These are phyloP conservation scores for Anas platyrhynchos DNA, from an alignment of 2,113 vertebrate species.

Conservation along the genomic window DNA sequence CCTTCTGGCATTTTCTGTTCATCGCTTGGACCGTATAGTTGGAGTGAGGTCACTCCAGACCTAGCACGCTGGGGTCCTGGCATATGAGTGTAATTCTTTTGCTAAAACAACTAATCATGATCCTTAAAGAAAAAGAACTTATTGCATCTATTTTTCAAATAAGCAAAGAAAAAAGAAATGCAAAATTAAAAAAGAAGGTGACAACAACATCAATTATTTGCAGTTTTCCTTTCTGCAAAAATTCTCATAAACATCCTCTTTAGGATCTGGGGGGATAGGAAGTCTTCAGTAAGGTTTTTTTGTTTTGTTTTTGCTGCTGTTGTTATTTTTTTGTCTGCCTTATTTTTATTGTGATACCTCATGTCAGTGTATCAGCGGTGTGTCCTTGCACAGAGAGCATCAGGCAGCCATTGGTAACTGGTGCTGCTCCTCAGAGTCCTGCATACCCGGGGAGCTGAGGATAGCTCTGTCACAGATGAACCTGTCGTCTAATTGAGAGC, in stretches of 20 bases:
- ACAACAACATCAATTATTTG: not conserved
- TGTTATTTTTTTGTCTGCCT: not conserved
- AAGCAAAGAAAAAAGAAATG: not conserved
- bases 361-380: accelerated
- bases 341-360: not conserved
- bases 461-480: not conserved
- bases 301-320: not conserved
- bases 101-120: not conserved
- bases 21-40: not conserved
- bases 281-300: not conserved
- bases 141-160: not conserved
- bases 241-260: not conserved
- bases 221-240: not conserved
- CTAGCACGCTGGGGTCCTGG: not conserved
- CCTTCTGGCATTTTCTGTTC: not conserved
- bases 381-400: not conserved
- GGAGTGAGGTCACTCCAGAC: not conserved
- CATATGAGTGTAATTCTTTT: not conserved
- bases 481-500: not conserved
- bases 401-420: not conserved
- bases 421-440: not conserved
- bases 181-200: not conserved
- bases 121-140: not conserved
- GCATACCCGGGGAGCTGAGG: not conserved
- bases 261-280: not conserved